Evolutionary conservation across 2,888 invertebrate genomes (phyloP).

Genomic region (Thelaira solivaga): DNA sequence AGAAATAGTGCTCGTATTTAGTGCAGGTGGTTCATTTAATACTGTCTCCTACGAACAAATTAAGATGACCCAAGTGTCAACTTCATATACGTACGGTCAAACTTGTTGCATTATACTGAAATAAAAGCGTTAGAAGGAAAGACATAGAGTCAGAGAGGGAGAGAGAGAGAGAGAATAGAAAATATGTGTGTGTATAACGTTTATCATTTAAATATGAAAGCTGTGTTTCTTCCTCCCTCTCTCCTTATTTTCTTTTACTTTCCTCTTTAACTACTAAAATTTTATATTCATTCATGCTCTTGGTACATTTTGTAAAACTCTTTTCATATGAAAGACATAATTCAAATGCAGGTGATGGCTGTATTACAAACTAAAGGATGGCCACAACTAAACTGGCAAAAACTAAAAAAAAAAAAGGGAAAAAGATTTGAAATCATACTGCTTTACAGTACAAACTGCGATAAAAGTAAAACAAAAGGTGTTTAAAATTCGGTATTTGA

Average conservation of each 20-base stretch:
- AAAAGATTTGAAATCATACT: neutral
- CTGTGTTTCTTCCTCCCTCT: neutral
- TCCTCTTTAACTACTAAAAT: too few relatives aligned
- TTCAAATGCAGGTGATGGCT: conserved; percentile 51
- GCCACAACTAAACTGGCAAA: conserved; percentile 2
- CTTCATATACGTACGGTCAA: conserved; percentile 40
- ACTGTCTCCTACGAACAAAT: conserved; percentile 51
- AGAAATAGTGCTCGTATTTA: too few relatives aligned
- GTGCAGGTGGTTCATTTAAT: conserved; percentile 47
- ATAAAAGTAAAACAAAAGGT: conserved; percentile 25
- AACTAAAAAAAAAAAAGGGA: neutral
- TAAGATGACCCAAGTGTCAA: conserved; percentile 60
- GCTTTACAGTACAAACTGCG: neutral
- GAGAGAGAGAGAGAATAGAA: too few relatives aligned
- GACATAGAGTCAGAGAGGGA: too few relatives aligned
- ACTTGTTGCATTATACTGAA: conserved; percentile 48
- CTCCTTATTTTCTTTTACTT: neutral
- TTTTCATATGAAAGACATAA: conserved; percentile 43
- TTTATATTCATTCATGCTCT: conserved; percentile 6
- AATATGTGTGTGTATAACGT: too few relatives aligned
- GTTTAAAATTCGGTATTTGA: conserved; percentile 52
- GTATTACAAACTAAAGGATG: conserved; percentile 29
- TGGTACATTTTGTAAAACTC: conserved; percentile 18
- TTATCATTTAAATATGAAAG: conserved; percentile 22
- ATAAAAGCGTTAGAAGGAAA: neutral